Evolutionary conservation across 2,113 vertebrate species (phyloP), one percentile per base, ranked within the genome.

Genomic region (Zosterops japonicus): DNA sequence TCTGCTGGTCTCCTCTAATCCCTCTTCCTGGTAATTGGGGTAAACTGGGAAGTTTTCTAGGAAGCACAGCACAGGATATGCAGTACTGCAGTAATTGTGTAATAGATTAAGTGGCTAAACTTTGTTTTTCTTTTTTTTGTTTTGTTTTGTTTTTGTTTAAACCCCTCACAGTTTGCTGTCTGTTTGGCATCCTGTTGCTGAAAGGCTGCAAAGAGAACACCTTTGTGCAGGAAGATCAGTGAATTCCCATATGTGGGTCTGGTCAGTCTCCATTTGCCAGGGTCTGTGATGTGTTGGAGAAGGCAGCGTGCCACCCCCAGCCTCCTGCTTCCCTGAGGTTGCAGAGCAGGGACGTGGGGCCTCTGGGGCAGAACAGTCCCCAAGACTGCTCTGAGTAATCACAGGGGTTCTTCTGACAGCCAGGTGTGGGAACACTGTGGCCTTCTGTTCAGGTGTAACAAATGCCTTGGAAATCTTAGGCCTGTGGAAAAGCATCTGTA

Each of bases 41-140:
- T 90, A 69, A 75, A 76, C 29, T 60, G 47, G 11, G 36, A 68
- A 17, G 41, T 90, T 89, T 94, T 92, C 75, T 78, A 71, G 53
- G 83, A 90, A 84, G 53, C 8, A 29, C 3, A 8, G 21, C 7
- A 20, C 57, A 36, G 82, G 41, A 67, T 23, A 39, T 39, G 5
- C 33, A 47, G 31, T 44, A 27, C 16, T 88, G 60, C 57, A 81
- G 3, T 67, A 77, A 55, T 5, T 90, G 44, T 81, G 56, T 63
- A 59, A 78, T 8, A 83, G 47, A 39, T 7, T 10, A 76, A 82
- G 14, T 65, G 67, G 36, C 20, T n/a, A 42, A 44, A 64, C 5
- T 17, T 35, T 7, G n/a, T 5, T 64, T 29, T 77, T 28, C 8
- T 23, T 14, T 36, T 9, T 36, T 36, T 36, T 36, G 36, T 36